These are phyloP conservation scores for Lepidotrigona ventralis DNA, from an alignment of 1,140 invertebrate species.

Conservation along the genomic window DNA sequence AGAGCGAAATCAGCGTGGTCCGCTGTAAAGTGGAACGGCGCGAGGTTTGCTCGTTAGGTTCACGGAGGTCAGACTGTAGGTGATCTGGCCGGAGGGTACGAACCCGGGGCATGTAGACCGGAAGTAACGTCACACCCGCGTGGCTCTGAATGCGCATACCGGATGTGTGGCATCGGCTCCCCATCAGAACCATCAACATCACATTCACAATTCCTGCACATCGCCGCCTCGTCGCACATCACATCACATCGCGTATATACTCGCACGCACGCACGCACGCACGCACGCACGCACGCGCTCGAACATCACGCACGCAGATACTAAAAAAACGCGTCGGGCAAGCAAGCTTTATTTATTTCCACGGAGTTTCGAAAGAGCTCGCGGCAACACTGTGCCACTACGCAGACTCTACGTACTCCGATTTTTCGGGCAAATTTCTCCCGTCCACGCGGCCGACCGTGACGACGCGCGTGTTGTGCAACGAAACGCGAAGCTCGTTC, in stretches of 20 bases:
- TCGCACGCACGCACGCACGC: constrained; percentile 6
- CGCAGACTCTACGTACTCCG: neutral
- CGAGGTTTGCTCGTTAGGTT: constrained; percentile 61
- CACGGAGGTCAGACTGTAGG: constrained; percentile 67
- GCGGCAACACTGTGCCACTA: too few relatives aligned
- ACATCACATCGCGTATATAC: constrained; percentile 65
- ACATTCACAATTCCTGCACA: constrained; percentile 75
- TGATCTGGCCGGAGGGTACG: constrained; percentile 71
- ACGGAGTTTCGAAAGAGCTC: neutral
- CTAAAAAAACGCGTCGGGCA: neutral
- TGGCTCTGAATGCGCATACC: constrained; percentile 81
- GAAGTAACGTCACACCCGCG: constrained; percentile 81
- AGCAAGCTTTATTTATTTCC: neutral
- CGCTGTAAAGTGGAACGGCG: constrained; percentile 42
- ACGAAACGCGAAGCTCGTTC: constrained; percentile 28
- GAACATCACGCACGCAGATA: constrained; percentile 6
- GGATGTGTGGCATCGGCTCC: constrained; percentile 81
- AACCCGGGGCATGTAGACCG: constrained; percentile 78
- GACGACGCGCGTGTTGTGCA: neutral
- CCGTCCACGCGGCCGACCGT: constrained; percentile 23
- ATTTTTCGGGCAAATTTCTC: constrained; percentile 49
- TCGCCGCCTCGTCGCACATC: constrained; percentile 71
- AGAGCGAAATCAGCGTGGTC: neutral
- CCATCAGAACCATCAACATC: constrained; percentile 79
- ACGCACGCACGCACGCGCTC: neutral